Evolutionary conservation across 2,113 vertebrate genomes (phyloP).

Genomic region (Aplodontia rufa): DNA sequence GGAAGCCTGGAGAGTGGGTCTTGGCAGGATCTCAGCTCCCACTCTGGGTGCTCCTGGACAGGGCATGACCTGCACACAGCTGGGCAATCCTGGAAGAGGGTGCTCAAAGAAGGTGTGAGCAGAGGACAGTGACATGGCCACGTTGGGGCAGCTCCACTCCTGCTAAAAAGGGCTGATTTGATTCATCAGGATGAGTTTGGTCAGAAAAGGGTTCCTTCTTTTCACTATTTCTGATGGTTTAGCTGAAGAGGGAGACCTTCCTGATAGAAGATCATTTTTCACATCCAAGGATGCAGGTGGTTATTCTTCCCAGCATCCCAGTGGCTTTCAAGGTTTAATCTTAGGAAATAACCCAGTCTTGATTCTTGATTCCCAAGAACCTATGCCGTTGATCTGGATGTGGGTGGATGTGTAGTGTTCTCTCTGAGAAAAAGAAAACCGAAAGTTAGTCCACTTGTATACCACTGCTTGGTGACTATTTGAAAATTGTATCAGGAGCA

Average conservation of each 20-base stretch:
- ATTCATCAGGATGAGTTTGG: neutral
- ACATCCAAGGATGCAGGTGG: neutral
- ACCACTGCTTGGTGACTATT: neutral
- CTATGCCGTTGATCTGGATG: neutral
- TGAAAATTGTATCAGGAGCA: neutral
- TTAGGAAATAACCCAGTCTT: neutral
- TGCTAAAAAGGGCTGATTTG: neutral
- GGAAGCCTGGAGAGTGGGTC: neutral
- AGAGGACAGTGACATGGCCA: neutral
- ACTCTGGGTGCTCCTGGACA: neutral
- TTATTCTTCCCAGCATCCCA: neutral
- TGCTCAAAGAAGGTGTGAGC: neutral
- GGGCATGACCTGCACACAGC: neutral
- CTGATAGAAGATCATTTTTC: neutral
- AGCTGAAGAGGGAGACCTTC: neutral
- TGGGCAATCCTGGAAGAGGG: neutral
- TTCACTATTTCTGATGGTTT: neutral
- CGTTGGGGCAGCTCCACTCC: neutral
- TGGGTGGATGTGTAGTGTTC: neutral
- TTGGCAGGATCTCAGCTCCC: neutral
- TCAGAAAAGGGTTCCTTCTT: neutral
- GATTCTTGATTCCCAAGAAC: conserved; percentile 27
- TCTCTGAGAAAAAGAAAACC: neutral
- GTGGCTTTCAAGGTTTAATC: neutral
- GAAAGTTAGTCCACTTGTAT: neutral